phyloP scores from a whole-genome alignment of 2,888 invertebrate genomes.

The Petrolisthes manimaculis region DNA sequence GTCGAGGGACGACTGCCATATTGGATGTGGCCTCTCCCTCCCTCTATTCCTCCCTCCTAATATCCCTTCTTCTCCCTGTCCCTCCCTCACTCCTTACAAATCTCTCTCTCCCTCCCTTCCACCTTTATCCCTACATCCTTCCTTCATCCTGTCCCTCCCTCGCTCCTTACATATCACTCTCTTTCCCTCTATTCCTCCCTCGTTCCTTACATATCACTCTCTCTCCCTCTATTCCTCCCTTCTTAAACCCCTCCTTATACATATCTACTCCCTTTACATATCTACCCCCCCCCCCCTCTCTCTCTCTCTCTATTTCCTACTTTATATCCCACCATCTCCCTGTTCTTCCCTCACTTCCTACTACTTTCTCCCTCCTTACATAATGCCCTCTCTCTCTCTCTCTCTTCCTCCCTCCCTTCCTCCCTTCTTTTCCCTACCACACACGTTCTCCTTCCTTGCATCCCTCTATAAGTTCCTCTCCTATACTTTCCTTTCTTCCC shows the following conservation, averaged over 20 bases:
- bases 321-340: neutral
- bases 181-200: neutral
- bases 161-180: neutral
- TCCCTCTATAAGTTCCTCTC: neutral
- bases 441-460: neutral
- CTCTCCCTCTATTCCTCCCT: neutral
- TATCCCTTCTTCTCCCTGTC: neutral
- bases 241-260: neutral
- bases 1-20: slow-evolving; percentile 13
- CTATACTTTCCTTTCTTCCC: neutral
- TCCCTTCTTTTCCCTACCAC: neutral
- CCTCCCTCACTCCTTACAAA: neutral
- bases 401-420: neutral
- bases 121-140: neutral
- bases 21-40: slow-evolving; percentile 19
- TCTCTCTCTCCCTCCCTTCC: neutral
- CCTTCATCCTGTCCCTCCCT: neutral
- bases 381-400: slow-evolving; percentile 1
- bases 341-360: neutral
- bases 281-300: neutral
- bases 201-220: no score
- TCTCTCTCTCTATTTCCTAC: neutral
- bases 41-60: neutral
- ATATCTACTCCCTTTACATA: neutral
- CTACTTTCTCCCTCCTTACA: neutral